These are phyloP conservation scores for Edolisoma coerulescens DNA, from an alignment of 2,113 vertebrate genomes.

Conservation along the genomic window DNA sequence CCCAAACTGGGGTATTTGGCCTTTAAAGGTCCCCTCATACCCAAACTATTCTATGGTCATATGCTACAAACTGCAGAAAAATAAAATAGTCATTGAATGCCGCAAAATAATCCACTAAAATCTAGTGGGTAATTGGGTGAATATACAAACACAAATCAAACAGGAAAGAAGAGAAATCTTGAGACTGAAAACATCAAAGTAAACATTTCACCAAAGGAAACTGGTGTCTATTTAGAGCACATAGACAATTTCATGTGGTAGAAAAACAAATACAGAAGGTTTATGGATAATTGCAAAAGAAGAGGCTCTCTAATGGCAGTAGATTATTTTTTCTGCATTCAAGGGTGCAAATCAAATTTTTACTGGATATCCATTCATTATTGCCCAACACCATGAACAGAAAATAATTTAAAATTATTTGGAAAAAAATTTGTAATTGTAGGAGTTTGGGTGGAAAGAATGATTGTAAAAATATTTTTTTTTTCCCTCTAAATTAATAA, in stretches of 20 bases:
- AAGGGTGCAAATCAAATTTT: not conserved
- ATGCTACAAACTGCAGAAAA: not conserved
- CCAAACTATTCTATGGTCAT: not conserved
- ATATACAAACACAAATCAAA: not conserved
- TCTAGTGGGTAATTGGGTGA: not conserved
- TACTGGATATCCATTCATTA: not conserved
- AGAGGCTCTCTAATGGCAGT: not conserved
- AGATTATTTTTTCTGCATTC: not conserved
- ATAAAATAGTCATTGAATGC: not conserved
- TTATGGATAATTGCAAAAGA: not conserved
- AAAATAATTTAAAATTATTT: not conserved
- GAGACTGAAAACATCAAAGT: not conserved
- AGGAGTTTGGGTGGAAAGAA: not conserved
- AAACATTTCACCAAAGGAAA: not conserved
- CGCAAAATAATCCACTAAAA: not conserved
- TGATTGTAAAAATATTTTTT: not conserved
- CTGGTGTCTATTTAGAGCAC: not conserved
- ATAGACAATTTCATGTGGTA: not conserved
- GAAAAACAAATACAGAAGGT: not conserved
- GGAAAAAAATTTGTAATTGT: not conserved
- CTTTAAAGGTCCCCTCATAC: no score
- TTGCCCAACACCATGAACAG: fast-evolving
- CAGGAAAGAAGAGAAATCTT: not conserved
- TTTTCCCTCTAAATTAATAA: not conserved
- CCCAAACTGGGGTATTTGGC: no score